Conservation (phyloP, 1,140 invertebrate species). For the Euura saliciscinereae region DNA sequence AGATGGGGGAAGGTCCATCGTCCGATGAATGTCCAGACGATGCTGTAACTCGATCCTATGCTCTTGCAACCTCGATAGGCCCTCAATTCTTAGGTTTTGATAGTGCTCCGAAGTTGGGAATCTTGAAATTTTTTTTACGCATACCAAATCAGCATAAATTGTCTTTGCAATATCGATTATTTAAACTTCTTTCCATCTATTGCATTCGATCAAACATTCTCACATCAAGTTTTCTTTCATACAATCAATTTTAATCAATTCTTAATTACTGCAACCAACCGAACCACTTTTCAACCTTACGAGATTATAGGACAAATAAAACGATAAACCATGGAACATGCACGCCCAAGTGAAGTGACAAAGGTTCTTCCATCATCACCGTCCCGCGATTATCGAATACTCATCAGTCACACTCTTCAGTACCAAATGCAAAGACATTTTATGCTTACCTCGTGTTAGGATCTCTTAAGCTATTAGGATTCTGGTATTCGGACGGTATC, state of each 20-base stretch:
- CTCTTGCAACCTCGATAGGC: slow-evolving; percentile 57
- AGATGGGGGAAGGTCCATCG: slow-evolving; percentile 71
- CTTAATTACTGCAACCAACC: too few species aligned
- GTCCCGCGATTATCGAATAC: too few species aligned
- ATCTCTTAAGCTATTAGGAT: slow-evolving; percentile 47
- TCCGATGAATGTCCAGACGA: slow-evolving; percentile 55
- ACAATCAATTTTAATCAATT: too few species aligned
- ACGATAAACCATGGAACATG: too few species aligned
- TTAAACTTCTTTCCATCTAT: neutral
- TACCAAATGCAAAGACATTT: slow-evolving; percentile 51
- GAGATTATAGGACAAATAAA: too few species aligned
- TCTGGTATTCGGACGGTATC: slow-evolving; percentile 54
- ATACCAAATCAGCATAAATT: slow-evolving; percentile 49
- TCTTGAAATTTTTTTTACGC: slow-evolving; percentile 48
- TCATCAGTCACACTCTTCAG: neutral
- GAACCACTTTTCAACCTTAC: too few species aligned
- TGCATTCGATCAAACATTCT: neutral
- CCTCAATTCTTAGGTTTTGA: slow-evolving; percentile 59
- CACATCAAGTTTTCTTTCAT: too few species aligned
- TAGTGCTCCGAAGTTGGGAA: slow-evolving; percentile 55
- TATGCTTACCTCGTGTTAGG: slow-evolving; percentile 56
- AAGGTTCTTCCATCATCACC: too few species aligned
- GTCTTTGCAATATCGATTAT: slow-evolving; percentile 41
- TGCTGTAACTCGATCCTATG: slow-evolving; percentile 57
- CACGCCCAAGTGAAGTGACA: too few species aligned